Conservation (phyloP, 1,140 invertebrate species). For the Ridgeia piscesae region DNA sequence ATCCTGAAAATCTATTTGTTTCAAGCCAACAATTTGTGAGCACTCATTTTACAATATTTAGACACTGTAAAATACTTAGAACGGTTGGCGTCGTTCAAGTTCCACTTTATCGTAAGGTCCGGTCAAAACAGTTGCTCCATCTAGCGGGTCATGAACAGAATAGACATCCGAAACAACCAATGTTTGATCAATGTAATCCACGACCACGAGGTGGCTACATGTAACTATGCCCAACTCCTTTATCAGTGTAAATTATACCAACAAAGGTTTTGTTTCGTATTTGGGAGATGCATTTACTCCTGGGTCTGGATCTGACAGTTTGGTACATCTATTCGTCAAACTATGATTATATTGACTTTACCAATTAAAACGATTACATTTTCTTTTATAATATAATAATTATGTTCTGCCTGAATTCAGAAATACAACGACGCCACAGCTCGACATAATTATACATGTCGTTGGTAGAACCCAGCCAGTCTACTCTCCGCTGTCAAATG, state of each 20-base stretch:
- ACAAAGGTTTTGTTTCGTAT: too few species aligned
- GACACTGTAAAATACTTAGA: background rate
- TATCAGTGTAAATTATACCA: background rate
- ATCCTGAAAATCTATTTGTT: background rate
- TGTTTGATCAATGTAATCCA: background rate
- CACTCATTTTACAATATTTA: background rate
- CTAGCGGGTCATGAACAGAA: background rate
- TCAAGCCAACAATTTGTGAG: background rate
- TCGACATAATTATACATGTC: too few species aligned
- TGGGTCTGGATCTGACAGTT: too few species aligned
- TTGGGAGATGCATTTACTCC: too few species aligned
- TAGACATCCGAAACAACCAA: background rate
- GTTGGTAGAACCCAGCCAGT: too few species aligned
- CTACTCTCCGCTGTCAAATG: too few species aligned
- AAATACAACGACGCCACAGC: too few species aligned
- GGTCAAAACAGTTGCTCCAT: background rate
- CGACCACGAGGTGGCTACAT: background rate
- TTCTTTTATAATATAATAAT: too few species aligned
- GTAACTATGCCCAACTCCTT: background rate
- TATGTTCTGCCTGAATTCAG: too few species aligned
- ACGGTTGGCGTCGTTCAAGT: background rate
- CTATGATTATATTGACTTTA: too few species aligned
- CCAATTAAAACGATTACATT: too few species aligned
- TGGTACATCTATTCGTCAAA: too few species aligned
- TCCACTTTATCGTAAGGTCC: background rate